phyloP scores from a whole-genome alignment of 1,140 invertebrate species.

The Brachionus angularis region DNA sequence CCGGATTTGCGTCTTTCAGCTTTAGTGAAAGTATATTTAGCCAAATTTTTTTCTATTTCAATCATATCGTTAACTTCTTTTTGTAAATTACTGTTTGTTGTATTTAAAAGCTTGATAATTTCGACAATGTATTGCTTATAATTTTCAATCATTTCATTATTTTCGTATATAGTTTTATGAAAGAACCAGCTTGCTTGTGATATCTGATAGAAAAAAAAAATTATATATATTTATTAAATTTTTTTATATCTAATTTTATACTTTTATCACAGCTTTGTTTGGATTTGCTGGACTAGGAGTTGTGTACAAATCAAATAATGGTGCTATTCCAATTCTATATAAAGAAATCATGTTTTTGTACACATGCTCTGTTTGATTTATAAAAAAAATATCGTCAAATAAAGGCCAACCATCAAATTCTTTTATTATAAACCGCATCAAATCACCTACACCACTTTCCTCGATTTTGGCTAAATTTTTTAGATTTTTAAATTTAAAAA shows the following conservation, averaged over 20 bases:
- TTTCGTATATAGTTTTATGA: slow-evolving; percentile 10
- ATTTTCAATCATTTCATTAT: background rate
- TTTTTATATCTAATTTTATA: background rate
- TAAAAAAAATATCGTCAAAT: slow-evolving; percentile 55
- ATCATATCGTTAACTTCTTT: slow-evolving; percentile 32
- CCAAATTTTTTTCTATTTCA: slow-evolving; percentile 27
- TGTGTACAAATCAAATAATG: slow-evolving; percentile 12
- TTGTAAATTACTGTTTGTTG: slow-evolving; percentile 4
- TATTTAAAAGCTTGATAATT: background rate
- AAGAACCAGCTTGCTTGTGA: slow-evolving; percentile 27
- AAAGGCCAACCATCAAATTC: slow-evolving; percentile 80
- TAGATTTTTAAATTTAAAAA: background rate
- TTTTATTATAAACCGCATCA: slow-evolving; percentile 66
- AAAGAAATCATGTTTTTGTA: background rate
- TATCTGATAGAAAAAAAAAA: background rate
- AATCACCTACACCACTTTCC: slow-evolving; percentile 66
- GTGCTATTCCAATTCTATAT: slow-evolving; percentile 16
- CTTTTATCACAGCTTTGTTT: background rate
- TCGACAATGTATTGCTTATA: slow-evolving; percentile 26
- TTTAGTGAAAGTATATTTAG: background rate
- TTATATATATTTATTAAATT: background rate
- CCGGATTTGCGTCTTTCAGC: slow-evolving; percentile 15
- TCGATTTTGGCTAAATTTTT: slow-evolving; percentile 57
- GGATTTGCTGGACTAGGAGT: background rate
- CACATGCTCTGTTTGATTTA: slow-evolving; percentile 1